These are phyloP conservation scores for Indicator indicator DNA, from an alignment of 2,113 vertebrate genomes.

Conservation along the genomic window DNA sequence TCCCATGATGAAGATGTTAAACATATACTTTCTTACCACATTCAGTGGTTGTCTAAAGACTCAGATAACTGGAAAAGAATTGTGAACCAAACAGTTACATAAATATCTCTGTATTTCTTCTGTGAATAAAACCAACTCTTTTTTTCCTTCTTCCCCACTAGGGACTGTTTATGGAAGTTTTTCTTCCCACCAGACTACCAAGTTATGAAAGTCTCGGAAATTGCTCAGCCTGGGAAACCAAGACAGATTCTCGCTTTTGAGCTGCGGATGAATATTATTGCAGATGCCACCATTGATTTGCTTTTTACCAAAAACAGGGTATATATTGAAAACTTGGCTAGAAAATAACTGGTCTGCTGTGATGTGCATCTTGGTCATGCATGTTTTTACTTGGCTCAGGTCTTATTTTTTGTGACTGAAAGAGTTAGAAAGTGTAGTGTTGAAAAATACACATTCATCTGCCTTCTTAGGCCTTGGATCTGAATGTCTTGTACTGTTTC, in stretches of 20 bases:
- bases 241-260: conserved; percentile 97
- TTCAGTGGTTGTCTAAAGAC: not conserved
- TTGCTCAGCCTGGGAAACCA: conserved; percentile 87
- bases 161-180: conserved; percentile 98
- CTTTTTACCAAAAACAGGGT: conserved; percentile 99
- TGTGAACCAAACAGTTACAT: not conserved
- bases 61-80: not conserved
- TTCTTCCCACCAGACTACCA: conserved; percentile 97
- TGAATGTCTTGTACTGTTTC: not conserved
- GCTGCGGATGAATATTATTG: conserved; percentile 98
- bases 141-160: conserved; percentile 11
- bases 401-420: not conserved
- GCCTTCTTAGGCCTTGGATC: not conserved
- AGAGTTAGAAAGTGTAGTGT: not conserved
- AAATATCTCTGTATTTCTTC: not conserved
- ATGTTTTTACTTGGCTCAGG: not conserved
- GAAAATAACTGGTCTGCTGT: not conserved
- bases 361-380: not conserved
- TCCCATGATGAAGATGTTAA: not conserved
- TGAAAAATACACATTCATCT: not conserved
- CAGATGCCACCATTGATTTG: conserved; percentile 96
- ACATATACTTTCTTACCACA: not conserved
- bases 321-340: conserved; percentile 31
- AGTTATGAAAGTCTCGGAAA: conserved; percentile 91
- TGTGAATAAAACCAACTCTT: not conserved